phyloP scores from a whole-genome alignment of 1,140 invertebrate genomes.

The Daktulosphaira vitifoliae region DNA sequence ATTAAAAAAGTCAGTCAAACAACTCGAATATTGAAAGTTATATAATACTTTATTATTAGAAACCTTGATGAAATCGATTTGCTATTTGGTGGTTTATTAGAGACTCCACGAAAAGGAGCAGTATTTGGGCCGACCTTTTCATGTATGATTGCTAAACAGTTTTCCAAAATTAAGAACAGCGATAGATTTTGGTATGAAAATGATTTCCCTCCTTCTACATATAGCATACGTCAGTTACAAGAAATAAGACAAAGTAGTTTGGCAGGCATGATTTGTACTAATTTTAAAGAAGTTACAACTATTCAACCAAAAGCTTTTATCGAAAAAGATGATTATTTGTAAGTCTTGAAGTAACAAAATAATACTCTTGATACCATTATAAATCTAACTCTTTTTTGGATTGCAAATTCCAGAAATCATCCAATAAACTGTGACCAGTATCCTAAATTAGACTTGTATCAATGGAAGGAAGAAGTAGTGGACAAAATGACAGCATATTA shows the following conservation, averaged over 20 bases:
- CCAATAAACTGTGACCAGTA: slow-evolving; percentile 67
- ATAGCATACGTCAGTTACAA: slow-evolving; percentile 66
- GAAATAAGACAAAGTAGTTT: slow-evolving; percentile 77
- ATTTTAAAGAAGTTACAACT: slow-evolving; percentile 56
- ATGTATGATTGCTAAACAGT: slow-evolving; percentile 74
- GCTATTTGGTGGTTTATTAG: slow-evolving; percentile 72
- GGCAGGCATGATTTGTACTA: slow-evolving; percentile 74
- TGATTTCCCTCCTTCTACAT: slow-evolving; percentile 79
- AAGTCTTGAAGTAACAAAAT: slow-evolving; percentile 43
- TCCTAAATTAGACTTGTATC: slow-evolving; percentile 50
- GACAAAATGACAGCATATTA: slow-evolving; percentile 42
- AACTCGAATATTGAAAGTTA: not conserved
- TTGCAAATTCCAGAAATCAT: slow-evolving; percentile 54
- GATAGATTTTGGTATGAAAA: slow-evolving; percentile 96
- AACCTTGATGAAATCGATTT: slow-evolving; percentile 70
- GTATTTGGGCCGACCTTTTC: slow-evolving; percentile 77
- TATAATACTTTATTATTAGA: not conserved
- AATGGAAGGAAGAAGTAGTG: slow-evolving; percentile 51
- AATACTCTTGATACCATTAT: not conserved
- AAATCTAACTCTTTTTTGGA: not conserved
- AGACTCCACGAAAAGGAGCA: slow-evolving; percentile 66
- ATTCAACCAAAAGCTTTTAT: slow-evolving; percentile 80
- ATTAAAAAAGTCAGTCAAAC: too few species aligned
- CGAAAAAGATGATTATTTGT: slow-evolving; percentile 76
- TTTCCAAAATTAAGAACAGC: slow-evolving; percentile 65